phyloP scores from a whole-genome alignment of 2,113 vertebrate genomes.

The Vicugna pacos region DNA sequence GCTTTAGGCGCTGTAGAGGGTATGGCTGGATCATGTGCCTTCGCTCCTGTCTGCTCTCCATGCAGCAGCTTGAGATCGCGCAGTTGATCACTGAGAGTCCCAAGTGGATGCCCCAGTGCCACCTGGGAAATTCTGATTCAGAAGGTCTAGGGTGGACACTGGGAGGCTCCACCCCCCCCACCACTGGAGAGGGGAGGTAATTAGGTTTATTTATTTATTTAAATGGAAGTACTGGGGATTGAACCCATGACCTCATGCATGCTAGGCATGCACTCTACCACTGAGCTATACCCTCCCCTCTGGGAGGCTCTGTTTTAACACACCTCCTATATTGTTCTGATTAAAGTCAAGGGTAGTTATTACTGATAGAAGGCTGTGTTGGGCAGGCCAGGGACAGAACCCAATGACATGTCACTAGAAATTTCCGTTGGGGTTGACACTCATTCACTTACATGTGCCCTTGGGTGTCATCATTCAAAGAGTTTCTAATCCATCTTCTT shows the following conservation, averaged over 20 bases:
- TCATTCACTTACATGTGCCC: not conserved
- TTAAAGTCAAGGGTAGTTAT: not conserved
- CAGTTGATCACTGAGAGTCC: not conserved
- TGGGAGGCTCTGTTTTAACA: not conserved
- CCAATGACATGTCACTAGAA: not conserved
- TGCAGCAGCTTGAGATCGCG: not conserved
- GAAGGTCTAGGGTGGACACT: not conserved
- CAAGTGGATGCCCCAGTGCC: not conserved
- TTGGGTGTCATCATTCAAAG: not conserved
- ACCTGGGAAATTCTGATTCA: not conserved
- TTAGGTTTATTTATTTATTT: too few species aligned
- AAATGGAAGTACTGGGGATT: too few species aligned
- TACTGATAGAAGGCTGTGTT: not conserved
- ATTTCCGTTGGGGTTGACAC: not conserved
- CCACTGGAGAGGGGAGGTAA: too few species aligned
- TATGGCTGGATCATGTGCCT: not conserved
- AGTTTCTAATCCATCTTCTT: conserved; percentile 20
- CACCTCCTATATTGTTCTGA: not conserved
- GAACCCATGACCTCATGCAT: too few species aligned
- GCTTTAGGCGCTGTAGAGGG: not conserved
- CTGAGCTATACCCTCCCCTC: too few species aligned
- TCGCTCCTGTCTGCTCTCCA: not conserved
- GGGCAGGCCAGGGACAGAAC: not conserved
- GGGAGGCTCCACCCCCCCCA: not conserved
- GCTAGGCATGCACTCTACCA: too few species aligned